Evolutionary conservation across 2,888 invertebrate species (phyloP).

Genomic region (Escarpia spicata): DNA sequence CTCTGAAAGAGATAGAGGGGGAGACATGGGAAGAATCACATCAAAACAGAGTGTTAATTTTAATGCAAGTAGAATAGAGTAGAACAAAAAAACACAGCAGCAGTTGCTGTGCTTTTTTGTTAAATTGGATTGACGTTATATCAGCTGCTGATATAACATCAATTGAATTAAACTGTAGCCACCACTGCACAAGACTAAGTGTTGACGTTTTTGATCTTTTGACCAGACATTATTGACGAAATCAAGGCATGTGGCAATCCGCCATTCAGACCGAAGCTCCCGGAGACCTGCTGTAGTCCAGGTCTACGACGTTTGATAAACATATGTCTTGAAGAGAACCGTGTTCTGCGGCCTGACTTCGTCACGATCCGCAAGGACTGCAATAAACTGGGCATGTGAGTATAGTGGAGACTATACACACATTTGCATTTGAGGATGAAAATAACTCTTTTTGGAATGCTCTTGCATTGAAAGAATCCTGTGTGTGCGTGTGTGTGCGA

Average conservation of each 20-base stretch:
- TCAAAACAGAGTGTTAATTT: neutral
- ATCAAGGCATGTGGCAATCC: neutral
- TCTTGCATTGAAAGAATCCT: too few species aligned
- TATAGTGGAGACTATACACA: neutral
- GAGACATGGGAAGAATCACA: too few species aligned
- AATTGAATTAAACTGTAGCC: too few species aligned
- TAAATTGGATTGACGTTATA: too few species aligned
- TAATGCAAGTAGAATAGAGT: neutral
- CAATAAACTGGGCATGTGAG: neutral
- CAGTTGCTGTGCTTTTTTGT: too few species aligned
- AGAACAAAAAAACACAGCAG: too few species aligned
- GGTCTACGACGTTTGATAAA: neutral
- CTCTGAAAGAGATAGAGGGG: too few species aligned
- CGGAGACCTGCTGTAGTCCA: neutral
- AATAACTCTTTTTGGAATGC: too few species aligned
- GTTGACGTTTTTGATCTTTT: neutral
- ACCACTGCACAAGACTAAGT: neutral
- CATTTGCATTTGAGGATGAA: too few species aligned
- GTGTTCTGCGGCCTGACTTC: neutral
- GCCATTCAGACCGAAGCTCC: neutral
- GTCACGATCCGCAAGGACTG: neutral
- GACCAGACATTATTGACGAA: neutral
- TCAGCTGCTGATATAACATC: too few species aligned
- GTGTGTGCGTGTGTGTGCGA: too few species aligned
- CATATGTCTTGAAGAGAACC: neutral